Evolutionary conservation across 2,888 invertebrate species (phyloP).

Genomic region (Leptopilina syphax): DNA sequence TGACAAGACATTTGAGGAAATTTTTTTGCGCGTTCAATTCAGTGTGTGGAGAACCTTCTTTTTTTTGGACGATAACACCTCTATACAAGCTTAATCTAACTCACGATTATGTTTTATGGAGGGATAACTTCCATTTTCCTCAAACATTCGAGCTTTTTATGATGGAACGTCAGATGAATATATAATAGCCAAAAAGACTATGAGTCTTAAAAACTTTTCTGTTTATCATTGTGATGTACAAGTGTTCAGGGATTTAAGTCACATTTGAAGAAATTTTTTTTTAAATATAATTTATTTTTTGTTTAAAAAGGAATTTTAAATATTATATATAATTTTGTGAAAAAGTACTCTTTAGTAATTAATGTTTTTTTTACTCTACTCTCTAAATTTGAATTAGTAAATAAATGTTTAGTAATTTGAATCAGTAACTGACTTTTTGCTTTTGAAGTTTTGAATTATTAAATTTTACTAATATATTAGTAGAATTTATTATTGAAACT

Average conservation of each 20-base stretch:
- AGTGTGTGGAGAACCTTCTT: too few relatives aligned
- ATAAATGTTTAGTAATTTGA: too few relatives aligned
- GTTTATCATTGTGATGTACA: slow-evolving; percentile 21
- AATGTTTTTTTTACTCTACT: too few relatives aligned
- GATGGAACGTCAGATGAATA: slow-evolving; percentile 16
- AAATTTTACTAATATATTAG: too few relatives aligned
- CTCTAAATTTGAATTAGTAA: too few relatives aligned
- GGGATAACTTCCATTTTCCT: slow-evolving; percentile 9
- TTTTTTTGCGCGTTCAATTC: neutral
- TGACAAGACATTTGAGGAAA: neutral
- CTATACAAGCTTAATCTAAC: slow-evolving; percentile 21
- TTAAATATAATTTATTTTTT: neutral
- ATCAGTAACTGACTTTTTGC: too few relatives aligned
- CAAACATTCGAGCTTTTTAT: slow-evolving; percentile 20
- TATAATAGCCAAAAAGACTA: neutral
- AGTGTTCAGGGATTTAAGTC: slow-evolving; percentile 24
- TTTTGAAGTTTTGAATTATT: too few relatives aligned
- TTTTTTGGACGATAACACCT: slow-evolving; percentile 10
- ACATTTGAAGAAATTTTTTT: slow-evolving; percentile 1
- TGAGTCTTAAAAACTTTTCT: neutral
- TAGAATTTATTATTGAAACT: too few relatives aligned
- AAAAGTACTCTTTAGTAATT: too few relatives aligned
- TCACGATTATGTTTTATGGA: neutral
- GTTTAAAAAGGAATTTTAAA: too few relatives aligned
- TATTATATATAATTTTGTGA: too few relatives aligned